Evolutionary conservation across 1,140 invertebrate genomes (phyloP).

Genomic region (Cydia amplana): DNA sequence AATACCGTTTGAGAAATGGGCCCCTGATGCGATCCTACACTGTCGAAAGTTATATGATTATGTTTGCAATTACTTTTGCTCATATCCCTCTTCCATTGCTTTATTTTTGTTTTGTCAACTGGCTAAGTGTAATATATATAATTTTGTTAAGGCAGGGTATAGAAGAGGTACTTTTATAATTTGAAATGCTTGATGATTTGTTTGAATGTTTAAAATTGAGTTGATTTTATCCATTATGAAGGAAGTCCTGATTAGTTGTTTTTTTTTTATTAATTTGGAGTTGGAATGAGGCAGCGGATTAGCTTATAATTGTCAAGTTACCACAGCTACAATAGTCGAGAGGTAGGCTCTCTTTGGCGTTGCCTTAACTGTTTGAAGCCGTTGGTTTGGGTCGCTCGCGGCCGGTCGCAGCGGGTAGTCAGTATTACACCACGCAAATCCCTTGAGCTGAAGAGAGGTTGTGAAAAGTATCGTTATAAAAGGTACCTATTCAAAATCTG

Average conservation of each 20-base stretch:
- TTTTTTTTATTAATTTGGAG: slow-evolving; percentile 73
- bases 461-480: slow-evolving; percentile 77
- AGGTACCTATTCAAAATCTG: slow-evolving; percentile 78
- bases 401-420: slow-evolving; percentile 48
- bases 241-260: slow-evolving; percentile 74
- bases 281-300: slow-evolving; percentile 74
- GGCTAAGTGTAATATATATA: slow-evolving; percentile 69
- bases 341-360: slow-evolving; percentile 73
- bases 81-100: slow-evolving; percentile 75
- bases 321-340: slow-evolving; percentile 71
- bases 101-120: slow-evolving; percentile 72
- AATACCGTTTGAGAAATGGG: no score
- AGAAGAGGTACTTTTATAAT: slow-evolving; percentile 78
- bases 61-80: slow-evolving; percentile 75
- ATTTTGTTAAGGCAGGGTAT: slow-evolving; percentile 79
- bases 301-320: slow-evolving; percentile 73
- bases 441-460: slow-evolving; percentile 72
- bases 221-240: slow-evolving; percentile 78
- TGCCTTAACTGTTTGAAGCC: slow-evolving; percentile 49
- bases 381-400: slow-evolving; percentile 35
- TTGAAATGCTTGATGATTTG: slow-evolving; percentile 70
- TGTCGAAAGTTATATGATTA: slow-evolving; percentile 63
- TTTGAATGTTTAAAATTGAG: slow-evolving; percentile 77
- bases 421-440: slow-evolving; percentile 66
- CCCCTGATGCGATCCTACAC: slow-evolving; percentile 45